Conservation (phyloP, 2,797 vertebrate species). For the Bufotes viridis region DNA sequence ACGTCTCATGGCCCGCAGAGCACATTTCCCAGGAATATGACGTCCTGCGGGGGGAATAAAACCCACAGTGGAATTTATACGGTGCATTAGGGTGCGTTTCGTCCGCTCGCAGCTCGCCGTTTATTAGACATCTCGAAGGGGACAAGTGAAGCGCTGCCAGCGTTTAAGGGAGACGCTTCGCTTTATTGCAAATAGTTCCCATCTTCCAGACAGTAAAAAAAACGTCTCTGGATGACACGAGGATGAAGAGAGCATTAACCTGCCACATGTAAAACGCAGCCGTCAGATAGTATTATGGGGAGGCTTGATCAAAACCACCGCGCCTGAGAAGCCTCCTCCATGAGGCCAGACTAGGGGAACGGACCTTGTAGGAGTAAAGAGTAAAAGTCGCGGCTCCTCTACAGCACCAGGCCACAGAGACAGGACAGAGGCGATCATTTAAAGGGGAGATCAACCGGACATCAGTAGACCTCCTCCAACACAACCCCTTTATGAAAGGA, state of each 20-base stretch:
- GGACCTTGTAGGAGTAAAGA: background rate
- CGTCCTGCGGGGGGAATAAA: conserved; percentile 25
- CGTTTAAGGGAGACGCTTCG: conserved; percentile 9
- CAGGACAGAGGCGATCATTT: background rate
- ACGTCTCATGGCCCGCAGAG: background rate
- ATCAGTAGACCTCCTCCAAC: no score
- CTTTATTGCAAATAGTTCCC: conserved; percentile 45
- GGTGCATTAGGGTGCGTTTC: conserved; percentile 45
- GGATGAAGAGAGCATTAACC: conserved; percentile 41
- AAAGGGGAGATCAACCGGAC: background rate
- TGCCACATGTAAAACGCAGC: conserved; percentile 19
- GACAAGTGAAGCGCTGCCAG: conserved; percentile 48
- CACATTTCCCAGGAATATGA: conserved; percentile 10
- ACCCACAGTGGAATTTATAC: conserved; percentile 42
- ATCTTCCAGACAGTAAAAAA: conserved; percentile 39
- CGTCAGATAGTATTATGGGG: background rate
- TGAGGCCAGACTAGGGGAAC: background rate
- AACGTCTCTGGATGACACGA: background rate
- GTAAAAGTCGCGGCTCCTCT: no score
- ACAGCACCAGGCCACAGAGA: no score
- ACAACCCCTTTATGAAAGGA: no score
- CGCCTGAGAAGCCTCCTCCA: background rate
- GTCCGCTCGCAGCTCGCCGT: background rate
- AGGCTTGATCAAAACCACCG: conserved; percentile 18
- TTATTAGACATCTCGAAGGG: conserved; percentile 41